These are phyloP conservation scores for Therioaphis trifolii DNA, from an alignment of 2,888 invertebrate species.

Conservation along the genomic window DNA sequence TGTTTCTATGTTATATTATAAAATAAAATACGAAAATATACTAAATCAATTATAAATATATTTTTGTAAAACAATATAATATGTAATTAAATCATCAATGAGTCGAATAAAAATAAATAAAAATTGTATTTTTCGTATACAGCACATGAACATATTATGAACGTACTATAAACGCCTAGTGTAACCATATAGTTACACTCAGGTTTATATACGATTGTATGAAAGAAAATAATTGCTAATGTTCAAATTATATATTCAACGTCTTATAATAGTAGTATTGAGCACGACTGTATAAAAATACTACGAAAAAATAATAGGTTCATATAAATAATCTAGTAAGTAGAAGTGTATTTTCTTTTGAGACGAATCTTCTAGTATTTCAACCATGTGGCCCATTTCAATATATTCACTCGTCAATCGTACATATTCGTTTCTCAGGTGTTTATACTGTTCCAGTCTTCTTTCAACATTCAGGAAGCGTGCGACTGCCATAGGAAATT, in stretches of 20 bases:
- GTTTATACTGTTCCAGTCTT: not conserved
- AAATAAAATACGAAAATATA: constrained; percentile 8
- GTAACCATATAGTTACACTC: constrained; percentile 1
- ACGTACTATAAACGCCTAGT: constrained; percentile 5
- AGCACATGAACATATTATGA: not conserved
- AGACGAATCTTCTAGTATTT: not conserved
- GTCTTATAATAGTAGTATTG: constrained; percentile 2
- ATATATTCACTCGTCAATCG: constrained; percentile 30
- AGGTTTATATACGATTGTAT: not conserved
- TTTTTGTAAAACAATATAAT: not conserved
- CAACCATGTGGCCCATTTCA: constrained; percentile 17
- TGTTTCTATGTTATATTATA: not conserved
- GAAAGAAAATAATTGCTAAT: not conserved
- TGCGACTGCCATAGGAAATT: not conserved
- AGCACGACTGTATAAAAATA: not conserved
- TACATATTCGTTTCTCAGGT: not conserved
- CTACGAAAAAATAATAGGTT: no score
- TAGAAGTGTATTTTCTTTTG: not conserved
- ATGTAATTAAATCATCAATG: not conserved
- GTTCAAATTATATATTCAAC: constrained; percentile 3
- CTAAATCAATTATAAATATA: constrained; percentile 1
- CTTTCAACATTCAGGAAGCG: not conserved
- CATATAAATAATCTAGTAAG: no score
- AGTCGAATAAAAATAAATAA: not conserved
- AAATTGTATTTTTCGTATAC: not conserved